Evolutionary conservation across 2,113 vertebrate species (phyloP).

Genomic region (Penelope pileata): DNA sequence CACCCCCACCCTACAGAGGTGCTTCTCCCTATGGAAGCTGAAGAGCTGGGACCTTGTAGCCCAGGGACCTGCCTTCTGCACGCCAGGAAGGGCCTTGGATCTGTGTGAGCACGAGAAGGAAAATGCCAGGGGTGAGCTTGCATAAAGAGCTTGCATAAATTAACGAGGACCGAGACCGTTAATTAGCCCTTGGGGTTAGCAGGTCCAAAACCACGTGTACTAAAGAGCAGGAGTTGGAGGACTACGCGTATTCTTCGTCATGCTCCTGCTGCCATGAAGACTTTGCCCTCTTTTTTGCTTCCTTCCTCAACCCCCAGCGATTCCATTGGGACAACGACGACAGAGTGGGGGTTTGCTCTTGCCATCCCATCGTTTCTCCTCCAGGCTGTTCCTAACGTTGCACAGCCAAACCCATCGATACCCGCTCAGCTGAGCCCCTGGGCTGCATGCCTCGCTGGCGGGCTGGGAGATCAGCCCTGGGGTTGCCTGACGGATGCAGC

Average conservation of each 20-base stretch:
- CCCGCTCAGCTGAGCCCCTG: not conserved
- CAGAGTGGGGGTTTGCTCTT: not conserved
- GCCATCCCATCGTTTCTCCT: not conserved
- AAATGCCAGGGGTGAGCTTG: not conserved
- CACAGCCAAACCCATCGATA: not conserved
- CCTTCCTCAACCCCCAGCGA: not conserved
- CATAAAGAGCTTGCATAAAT: not conserved
- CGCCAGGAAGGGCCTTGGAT: not conserved
- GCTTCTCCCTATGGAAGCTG: not conserved
- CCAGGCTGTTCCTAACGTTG: not conserved
- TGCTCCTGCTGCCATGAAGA: not conserved
- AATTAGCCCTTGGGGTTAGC: not conserved
- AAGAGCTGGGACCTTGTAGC: not conserved
- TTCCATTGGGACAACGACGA: not conserved
- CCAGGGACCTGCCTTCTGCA: not conserved
- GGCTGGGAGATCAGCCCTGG: not conserved
- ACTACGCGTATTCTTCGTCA: not conserved
- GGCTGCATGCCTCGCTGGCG: fast-evolving
- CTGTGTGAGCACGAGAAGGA: not conserved
- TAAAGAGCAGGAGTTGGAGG: not conserved
- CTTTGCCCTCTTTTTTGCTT: not conserved
- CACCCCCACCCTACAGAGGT: not conserved
- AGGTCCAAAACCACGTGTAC: not conserved
- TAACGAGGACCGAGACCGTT: not conserved
- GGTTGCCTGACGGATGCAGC: not conserved